Percentiles rank a stretch among this genome's conserved stretches.
phyloP scores from a whole-genome alignment of 1,140 invertebrate genomes.

The Drosophila rhopaloa region DNA sequence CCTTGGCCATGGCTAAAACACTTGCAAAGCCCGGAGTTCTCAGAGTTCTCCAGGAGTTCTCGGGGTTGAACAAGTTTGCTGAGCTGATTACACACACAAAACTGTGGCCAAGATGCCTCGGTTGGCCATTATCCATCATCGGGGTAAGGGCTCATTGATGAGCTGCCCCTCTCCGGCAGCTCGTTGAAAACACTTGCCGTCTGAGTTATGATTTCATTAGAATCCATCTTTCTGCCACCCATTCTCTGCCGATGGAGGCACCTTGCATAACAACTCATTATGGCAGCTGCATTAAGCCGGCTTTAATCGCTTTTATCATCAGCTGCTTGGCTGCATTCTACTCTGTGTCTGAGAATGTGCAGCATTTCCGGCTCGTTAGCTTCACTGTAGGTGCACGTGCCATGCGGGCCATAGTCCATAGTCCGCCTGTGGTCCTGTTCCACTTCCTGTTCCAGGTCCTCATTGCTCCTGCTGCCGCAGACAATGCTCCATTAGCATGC shows the following conservation, averaged over 20 bases:
- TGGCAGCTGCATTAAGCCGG: conserved; percentile 50
- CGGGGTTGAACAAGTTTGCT: conserved; percentile 32
- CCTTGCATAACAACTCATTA: conserved; percentile 49
- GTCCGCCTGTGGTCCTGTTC: conserved; percentile 30
- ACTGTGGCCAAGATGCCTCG: conserved; percentile 19
- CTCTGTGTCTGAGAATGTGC: conserved; percentile 62
- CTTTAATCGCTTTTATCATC: conserved; percentile 70
- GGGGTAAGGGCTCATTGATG: conserved; percentile 25
- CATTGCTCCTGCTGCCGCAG: conserved; percentile 31
- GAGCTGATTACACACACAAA: conserved; percentile 49
- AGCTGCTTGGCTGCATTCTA: conserved; percentile 25
- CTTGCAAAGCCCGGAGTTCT: conserved; percentile 5
- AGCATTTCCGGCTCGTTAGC: conserved; percentile 80
- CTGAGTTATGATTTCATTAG: conserved; percentile 54
- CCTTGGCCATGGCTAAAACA: conserved; percentile 33
- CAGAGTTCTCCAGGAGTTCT: conserved; percentile 2
- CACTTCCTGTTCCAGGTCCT: conserved; percentile 14
- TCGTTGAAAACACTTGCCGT: conserved; percentile 36
- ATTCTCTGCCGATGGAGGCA: not conserved
- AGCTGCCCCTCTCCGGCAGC: not conserved
- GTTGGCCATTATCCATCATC: conserved; percentile 28
- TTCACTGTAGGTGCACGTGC: conserved; percentile 38
- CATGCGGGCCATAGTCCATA: conserved; percentile 34
- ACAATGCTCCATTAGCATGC: conserved; percentile 79
- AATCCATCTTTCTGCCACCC: conserved; percentile 6